phyloP scores from a whole-genome alignment of 1,140 invertebrate species.

The Ridgeia piscesae region DNA sequence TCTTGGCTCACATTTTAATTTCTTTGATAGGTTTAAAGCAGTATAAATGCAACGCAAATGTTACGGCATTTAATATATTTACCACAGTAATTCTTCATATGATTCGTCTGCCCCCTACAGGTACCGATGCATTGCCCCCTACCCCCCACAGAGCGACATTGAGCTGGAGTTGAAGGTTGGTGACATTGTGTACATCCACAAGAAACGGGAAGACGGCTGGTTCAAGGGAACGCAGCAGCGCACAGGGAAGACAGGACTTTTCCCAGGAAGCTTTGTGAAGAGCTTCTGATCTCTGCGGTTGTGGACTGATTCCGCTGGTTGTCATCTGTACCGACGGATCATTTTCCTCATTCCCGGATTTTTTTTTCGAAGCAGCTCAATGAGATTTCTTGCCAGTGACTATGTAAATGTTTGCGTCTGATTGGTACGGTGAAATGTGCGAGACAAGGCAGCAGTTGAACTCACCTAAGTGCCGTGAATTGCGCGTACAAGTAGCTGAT shows the following conservation, averaged over 20 bases:
- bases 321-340: neutral
- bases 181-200: conserved; percentile 88
- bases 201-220: conserved; percentile 92
- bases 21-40: neutral
- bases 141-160: conserved; percentile 92
- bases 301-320: too few relatives aligned
- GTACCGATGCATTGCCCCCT: conserved; percentile 88
- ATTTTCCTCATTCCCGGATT: neutral
- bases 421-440: neutral
- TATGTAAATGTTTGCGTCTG: neutral
- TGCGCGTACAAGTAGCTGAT: neutral
- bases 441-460: neutral
- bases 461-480: neutral
- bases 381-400: neutral
- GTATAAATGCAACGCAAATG: neutral
- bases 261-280: conserved; percentile 92
- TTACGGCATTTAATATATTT: neutral
- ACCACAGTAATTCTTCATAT: neutral
- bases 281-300: conserved; percentile 34
- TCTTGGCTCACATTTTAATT: neutral
- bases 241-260: conserved; percentile 86
- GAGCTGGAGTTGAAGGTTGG: conserved; percentile 86
- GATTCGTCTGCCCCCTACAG: conserved; percentile 33
- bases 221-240: conserved; percentile 88
- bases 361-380: neutral